Evolutionary conservation across 1,140 invertebrate species (phyloP), one percentile per base, ranked within the genome.

Genomic region (Acyrthosiphon pisum): DNA sequence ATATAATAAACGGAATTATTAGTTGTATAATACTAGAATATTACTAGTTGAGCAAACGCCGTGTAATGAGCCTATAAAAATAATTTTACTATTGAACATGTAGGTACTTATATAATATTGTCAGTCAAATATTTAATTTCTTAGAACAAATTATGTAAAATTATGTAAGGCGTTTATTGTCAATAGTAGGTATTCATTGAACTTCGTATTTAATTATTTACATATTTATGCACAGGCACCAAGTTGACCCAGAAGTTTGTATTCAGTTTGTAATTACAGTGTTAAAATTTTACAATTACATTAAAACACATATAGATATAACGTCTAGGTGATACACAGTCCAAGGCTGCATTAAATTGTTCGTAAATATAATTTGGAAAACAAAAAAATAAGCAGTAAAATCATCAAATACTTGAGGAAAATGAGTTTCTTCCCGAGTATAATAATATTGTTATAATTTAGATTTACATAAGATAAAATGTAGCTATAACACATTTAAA

Each of bases 381-480:
- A 35, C n/a, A n/a, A 76, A 76, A 76, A 18, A 76, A n/a, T 76
- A n/a, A 1, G 1, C 41, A 84, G 9, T 84, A 26, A 84, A 44
- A 30, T 84, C 83, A 44, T 26, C 41, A 26, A 48, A 48, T 46
- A 20, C 44, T 87, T 6, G 44, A 87, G 7, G 44, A 48, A 87
- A 87, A 87, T 87, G n/a, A 48, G 44, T 87, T 87, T 48, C 46
- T 87, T 50, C n/a, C 37, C 14, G 1, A 87, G 20, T 87, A 35
- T 50, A n/a, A 50, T 87, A 87, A 87, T 87, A n/a, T 48, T 46
- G 18, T 87, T 87, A 11, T 46, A 48, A 87, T 87, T 87, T 35
- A n/a, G 46, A n/a, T 87, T 20, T 46, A 48, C 46, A 48, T 50
- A 48, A 87, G n/a, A 87, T 87, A n/a, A 87, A 87, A 48, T 48